Conservation (phyloP, 2,113 vertebrate species). For the Ahaetulla prasina region DNA sequence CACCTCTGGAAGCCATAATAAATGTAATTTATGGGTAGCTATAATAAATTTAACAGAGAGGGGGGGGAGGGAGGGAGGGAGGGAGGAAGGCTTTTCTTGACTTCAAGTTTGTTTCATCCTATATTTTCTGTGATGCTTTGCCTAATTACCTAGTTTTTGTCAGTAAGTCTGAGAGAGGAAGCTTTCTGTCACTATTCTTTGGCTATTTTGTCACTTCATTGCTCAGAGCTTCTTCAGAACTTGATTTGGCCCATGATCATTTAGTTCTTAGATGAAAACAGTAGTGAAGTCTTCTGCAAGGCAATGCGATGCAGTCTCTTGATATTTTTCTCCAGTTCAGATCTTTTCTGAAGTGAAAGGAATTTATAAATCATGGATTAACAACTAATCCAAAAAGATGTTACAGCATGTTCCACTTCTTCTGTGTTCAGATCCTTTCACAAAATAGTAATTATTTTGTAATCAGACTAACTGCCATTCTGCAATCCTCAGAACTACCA, state of each 20-base stretch:
- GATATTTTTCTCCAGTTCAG: neutral
- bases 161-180: neutral
- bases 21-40: neutral
- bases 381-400: neutral
- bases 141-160: neutral
- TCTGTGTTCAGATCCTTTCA: neutral
- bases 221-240: neutral
- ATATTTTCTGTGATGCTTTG: neutral
- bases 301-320: neutral
- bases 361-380: neutral
- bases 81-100: neutral
- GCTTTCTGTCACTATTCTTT: neutral
- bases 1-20: too few species aligned
- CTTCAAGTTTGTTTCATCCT: neutral
- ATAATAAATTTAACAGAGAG: too few species aligned
- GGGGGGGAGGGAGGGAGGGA: rapidly evolving
- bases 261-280: neutral
- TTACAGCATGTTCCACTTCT: neutral
- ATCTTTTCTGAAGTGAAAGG: neutral
- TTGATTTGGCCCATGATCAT: neutral
- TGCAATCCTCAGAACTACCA: neutral
- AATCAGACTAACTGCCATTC: neutral
- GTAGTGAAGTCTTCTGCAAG: neutral
- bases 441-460: neutral
- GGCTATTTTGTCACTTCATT: neutral